These are phyloP conservation scores for Toxotes lorentzi DNA, from an alignment of 2,797 vertebrate species.

Conservation along the genomic window DNA sequence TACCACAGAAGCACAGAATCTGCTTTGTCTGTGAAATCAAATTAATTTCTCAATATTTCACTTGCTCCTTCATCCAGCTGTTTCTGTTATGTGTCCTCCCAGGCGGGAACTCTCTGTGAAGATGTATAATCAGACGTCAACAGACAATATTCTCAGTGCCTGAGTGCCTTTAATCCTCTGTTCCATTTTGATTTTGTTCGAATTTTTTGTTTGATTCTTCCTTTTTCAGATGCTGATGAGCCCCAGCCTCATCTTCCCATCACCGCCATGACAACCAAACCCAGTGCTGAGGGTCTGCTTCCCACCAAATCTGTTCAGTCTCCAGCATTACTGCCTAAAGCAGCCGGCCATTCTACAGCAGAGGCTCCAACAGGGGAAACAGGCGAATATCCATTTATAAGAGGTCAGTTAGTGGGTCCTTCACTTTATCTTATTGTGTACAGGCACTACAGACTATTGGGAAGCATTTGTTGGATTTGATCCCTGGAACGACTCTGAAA, in stretches of 20 bases:
- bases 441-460: fast-evolving
- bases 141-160: neutral
- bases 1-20: neutral
- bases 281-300: constrained; percentile 32
- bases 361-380: constrained; percentile 35
- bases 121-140: neutral
- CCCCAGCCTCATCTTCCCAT: constrained; percentile 65
- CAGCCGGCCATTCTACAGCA: neutral
- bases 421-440: neutral
- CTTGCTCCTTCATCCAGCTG: neutral
- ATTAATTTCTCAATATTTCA: neutral
- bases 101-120: neutral
- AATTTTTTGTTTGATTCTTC: constrained; percentile 18
- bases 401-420: constrained; percentile 46
- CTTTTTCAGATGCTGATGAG: constrained; percentile 48
- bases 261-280: constrained; percentile 68
- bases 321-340: constrained; percentile 22
- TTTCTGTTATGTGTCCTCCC: neutral
- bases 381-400: constrained; percentile 35
- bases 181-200: constrained; percentile 16
- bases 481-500: neutral
- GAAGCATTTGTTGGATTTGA: neutral
- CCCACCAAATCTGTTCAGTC: constrained; percentile 42
- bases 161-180: neutral
- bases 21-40: neutral